Evolutionary conservation across 2,888 invertebrate genomes (phyloP), one percentile per base, ranked within the genome.

Genomic region (Eremobia ochroleuca): DNA sequence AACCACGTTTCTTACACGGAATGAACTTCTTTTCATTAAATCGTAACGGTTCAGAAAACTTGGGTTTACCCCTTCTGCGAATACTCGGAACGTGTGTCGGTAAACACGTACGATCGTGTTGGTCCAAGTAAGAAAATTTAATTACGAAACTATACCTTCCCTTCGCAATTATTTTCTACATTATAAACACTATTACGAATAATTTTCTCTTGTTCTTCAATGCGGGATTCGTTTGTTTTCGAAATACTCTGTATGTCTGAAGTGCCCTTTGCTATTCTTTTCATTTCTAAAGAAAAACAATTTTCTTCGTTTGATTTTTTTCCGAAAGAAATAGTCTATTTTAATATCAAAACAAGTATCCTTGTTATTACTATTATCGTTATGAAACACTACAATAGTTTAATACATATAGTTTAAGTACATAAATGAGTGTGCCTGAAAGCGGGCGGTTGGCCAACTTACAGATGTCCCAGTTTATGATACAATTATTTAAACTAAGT

Each of bases 401-500:
- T 75, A 71, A 67, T 73, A 82, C 49, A 34, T 34, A 34, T 43
- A n/a, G n/a, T n/a, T n/a, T n/a, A n/a, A n/a, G n/a, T n/a, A 75
- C 34, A 73, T 74, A 82, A 76, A 77, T 76, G 65, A 76, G 61
- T 62, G 52, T 46, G 34, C 49, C 62, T 49, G 61, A 78, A 77
- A 77, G 65, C 76, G 72, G 82, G 74, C 71, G 34, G 61, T 67
- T 40, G 68, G 87, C 85, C 86, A 89, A 88, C 80, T 87, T 81
- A 81, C 87, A 87, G 82, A 84, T 87, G 88, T 81, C 79, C 77
- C 75, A 83, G 86, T 84, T 85, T 76, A 86, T 76, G 83, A 88
- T 88, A 88, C 85, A 87, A 87, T 82, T 86, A 88, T 87, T 87
- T 85, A 82, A 87, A 87, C 82, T 86, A 85, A 87, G 79, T 86